These are phyloP conservation scores for Aethes cnicana DNA, from an alignment of 2,888 invertebrate genomes.

Conservation along the genomic window DNA sequence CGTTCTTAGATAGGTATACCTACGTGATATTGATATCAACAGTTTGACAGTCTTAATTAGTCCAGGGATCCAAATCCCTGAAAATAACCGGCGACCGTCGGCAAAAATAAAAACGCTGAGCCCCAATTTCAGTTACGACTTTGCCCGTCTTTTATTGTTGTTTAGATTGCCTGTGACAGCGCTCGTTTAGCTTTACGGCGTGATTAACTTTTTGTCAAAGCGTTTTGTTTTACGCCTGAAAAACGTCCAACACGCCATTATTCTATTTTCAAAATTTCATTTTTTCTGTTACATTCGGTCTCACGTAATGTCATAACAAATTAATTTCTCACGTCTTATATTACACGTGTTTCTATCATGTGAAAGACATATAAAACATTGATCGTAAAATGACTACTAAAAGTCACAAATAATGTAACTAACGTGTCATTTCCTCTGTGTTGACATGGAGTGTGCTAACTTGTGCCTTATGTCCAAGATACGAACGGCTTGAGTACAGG, in stretches of 20 bases:
- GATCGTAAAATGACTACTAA: constrained; percentile 68
- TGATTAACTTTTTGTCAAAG: constrained; percentile 80
- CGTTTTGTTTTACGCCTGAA: constrained; percentile 57
- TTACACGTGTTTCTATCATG: constrained; percentile 62
- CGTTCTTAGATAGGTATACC: too few relatives aligned
- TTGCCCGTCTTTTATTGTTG: constrained; percentile 57
- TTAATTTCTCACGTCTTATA: constrained; percentile 52
- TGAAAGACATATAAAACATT: constrained; percentile 68
- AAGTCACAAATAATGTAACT: constrained; percentile 61
- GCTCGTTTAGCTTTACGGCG: constrained; percentile 66
- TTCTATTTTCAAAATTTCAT: constrained; percentile 55
- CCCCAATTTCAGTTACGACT: constrained; percentile 47
- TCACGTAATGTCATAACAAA: constrained; percentile 71
- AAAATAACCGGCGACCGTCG: constrained; percentile 9
- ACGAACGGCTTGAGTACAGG: constrained; percentile 6
- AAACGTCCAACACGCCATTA: constrained; percentile 46
- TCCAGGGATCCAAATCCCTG: too few relatives aligned
- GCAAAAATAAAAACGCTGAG: constrained; percentile 28
- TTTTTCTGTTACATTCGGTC: constrained; percentile 69
- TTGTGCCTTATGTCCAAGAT: constrained; percentile 33
- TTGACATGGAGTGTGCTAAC: constrained; percentile 14
- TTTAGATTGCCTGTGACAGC: constrained; percentile 69
- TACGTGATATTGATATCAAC: too few relatives aligned
- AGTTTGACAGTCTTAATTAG: too few relatives aligned
- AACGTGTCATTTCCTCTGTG: constrained; percentile 36